A percentile compares a stretch with the other conserved stretches of the same genome.
Evolutionary conservation across 2,888 invertebrate species (phyloP).

Genomic region (Corbicula japonica): DNA sequence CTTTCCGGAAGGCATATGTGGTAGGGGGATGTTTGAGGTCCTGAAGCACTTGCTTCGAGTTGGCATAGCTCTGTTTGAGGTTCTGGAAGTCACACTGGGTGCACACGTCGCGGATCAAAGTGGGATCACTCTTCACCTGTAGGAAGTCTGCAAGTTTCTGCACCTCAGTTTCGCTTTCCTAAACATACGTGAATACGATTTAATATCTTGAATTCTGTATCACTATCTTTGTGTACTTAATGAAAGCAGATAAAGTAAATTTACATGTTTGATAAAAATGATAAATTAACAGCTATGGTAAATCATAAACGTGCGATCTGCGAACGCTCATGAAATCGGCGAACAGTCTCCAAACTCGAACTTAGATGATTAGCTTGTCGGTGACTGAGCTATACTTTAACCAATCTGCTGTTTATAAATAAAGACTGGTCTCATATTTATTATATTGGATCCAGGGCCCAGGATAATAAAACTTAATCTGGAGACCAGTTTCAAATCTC

Average conservation of each 20-base stretch:
- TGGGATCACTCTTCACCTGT: slow-evolving; percentile 37
- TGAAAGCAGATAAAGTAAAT: neutral
- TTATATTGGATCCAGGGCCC: too few species aligned
- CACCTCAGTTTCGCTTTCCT: slow-evolving; percentile 50
- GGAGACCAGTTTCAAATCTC: too few species aligned
- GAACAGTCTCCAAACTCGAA: neutral
- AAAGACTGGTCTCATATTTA: too few species aligned
- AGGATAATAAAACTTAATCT: too few species aligned
- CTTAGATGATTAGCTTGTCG: neutral
- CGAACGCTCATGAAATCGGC: too few species aligned
- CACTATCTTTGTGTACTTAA: neutral
- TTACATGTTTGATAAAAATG: neutral
- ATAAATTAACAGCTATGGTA: neutral
- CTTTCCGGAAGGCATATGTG: slow-evolving; percentile 61
- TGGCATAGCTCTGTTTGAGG: slow-evolving; percentile 49
- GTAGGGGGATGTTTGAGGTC: slow-evolving; percentile 31
- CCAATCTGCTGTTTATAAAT: neutral
- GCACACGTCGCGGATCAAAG: slow-evolving; percentile 46
- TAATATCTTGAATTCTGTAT: neutral
- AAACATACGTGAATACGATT: neutral
- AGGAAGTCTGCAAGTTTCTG: slow-evolving; percentile 51
- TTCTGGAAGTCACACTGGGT: slow-evolving; percentile 56
- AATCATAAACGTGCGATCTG: neutral
- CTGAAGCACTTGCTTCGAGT: slow-evolving; percentile 31
- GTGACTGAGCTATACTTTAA: neutral